phyloP scores from a whole-genome alignment of 2,113 vertebrate genomes.

The Sclerurus mexicanus region DNA sequence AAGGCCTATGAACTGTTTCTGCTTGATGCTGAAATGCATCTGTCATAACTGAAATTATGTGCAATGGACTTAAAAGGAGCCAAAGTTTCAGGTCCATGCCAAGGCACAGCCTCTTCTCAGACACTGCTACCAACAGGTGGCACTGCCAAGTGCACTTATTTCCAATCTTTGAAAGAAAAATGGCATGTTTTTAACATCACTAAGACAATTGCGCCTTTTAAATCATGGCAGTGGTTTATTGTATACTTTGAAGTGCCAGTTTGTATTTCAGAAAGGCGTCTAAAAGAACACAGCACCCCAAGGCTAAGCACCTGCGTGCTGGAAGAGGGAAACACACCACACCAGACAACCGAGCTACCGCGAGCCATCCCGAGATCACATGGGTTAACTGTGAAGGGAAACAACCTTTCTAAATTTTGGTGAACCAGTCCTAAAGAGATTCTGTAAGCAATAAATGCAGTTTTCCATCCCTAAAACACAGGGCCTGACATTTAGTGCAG shows the following conservation, averaged over 20 bases:
- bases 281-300: not conserved
- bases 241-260: not conserved
- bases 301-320: not conserved
- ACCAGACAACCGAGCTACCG: not conserved
- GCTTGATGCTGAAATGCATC: not conserved
- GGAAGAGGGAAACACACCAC: not conserved
- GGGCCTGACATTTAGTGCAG: not conserved
- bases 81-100: not conserved
- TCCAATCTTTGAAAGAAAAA: not conserved
- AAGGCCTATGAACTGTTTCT: not conserved
- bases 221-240: not conserved
- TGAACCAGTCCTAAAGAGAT: not conserved
- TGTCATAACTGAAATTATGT: not conserved
- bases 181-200: not conserved
- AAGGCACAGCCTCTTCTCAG: not conserved
- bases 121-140: not conserved
- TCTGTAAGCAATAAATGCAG: not conserved
- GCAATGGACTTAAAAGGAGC: not conserved
- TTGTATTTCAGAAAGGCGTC: not conserved
- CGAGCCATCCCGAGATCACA: not conserved
- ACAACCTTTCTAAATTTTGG: not conserved
- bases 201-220: not conserved
- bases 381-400: not conserved
- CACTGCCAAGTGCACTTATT: not conserved
- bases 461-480: not conserved